Base-by-base conservation (phyloP, 2,113 vertebrate species). In the Plecotus auritus region DNA sequence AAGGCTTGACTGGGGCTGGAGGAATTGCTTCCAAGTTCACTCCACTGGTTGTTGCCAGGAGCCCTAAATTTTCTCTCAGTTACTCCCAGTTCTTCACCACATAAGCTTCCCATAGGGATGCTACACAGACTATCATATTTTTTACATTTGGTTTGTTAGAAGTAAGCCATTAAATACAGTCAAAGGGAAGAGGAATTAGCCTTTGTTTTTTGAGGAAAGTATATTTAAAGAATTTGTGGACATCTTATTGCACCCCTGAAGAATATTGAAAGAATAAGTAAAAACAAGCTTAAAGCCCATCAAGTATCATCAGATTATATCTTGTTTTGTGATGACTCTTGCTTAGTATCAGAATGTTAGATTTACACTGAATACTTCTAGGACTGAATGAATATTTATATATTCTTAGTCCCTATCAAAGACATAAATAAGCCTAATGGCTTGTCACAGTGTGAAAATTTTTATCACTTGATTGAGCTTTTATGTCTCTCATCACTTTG, bases 181-280 rank as follows among this genome's bases (percentile, higher is more conserved):
- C 42, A 66, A 89, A 86, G 35, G 61, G 35, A 80, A 61, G 8
- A 70, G 5, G 14, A 76, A 91, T 35, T 74, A 59, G 6, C 28
- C n/a, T 88, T 88, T 35, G 22, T 23, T 23, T 95, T 95, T 83
- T 85, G 61, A 95, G 94, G n/a, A 95, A 85, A 93, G 26, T 42
- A 93, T 20, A 73, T 93, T 72, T 7, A 91, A 35, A 91, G 9
- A 89, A 81, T 85, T 72, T 90, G 23, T 78, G 42, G 5, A 59
- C 22, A 20, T 93, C 83, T 94, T 95, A 85, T 51, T 85, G 88
- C 95, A 89, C 5, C 9, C n/a, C 47, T n/a, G 42, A 61, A 87
- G 42, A 93, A 64, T 64, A 54, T 26, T 91, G 42, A 80, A 93
- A 94, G 35, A 86, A 92, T 72, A 91, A 59, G 11, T 84, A 88